A percentile compares a stretch with the other conserved stretches of the same genome.
phyloP scores from a whole-genome alignment of 2,888 invertebrate genomes.

The Palloptera scutellata region DNA sequence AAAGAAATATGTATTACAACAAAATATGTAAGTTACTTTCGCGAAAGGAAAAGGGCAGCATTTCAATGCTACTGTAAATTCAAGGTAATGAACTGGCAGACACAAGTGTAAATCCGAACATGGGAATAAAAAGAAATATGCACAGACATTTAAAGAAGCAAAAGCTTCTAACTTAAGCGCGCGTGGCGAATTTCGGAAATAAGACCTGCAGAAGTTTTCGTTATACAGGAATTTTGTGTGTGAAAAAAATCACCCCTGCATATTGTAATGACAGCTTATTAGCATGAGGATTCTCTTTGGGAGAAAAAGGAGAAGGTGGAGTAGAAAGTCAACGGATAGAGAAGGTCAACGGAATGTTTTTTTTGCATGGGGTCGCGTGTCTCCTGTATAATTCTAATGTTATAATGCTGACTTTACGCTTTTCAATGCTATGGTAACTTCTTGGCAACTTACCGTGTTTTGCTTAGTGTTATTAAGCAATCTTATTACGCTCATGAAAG shows the following conservation, averaged over 20 bases:
- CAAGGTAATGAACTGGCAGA: conserved; percentile 59
- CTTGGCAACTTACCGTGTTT: background rate
- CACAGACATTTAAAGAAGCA: conserved; percentile 25
- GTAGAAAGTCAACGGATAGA: background rate
- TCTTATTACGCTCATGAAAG: conserved; percentile 45
- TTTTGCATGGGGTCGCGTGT: conserved; percentile 22
- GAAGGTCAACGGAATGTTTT: conserved; percentile 8
- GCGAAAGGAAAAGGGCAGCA: conserved; percentile 7
- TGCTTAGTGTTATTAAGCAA: conserved; percentile 14
- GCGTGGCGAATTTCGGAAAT: conserved; percentile 27
- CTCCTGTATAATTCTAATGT: conserved; percentile 24
- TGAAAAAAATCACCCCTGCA: background rate
- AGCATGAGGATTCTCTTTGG: conserved; percentile 23
- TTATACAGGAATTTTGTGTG: background rate
- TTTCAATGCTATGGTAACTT: conserved; percentile 12
- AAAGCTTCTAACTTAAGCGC: conserved; percentile 23
- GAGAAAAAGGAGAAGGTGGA: background rate
- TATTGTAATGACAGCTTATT: conserved; percentile 29
- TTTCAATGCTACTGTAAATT: conserved; percentile 55
- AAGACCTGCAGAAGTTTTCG: background rate
- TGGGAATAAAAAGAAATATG: conserved; percentile 29
- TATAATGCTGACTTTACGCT: conserved; percentile 32
- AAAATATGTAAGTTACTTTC: background rate
- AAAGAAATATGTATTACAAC: conserved; percentile 17
- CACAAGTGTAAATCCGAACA: conserved; percentile 46